phyloP scores from a whole-genome alignment of 2,888 invertebrate species.

The Linnaemya tessellans region DNA sequence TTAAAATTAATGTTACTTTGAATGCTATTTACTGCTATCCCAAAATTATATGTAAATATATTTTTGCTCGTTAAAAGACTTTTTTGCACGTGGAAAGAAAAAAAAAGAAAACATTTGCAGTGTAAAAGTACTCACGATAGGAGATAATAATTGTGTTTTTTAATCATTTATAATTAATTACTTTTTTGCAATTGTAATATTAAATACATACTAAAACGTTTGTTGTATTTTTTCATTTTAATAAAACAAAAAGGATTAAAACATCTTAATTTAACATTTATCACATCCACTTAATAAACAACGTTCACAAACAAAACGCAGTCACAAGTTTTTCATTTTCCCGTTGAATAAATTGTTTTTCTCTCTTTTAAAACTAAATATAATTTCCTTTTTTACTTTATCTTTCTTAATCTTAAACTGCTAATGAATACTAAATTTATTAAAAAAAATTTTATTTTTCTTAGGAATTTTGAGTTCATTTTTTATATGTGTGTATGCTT shows the following conservation, averaged over 20 bases:
- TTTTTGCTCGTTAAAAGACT: too few species aligned
- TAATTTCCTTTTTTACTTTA: constrained; percentile 69
- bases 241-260: constrained; percentile 57
- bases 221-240: constrained; percentile 11
- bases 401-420: constrained; percentile 60
- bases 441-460: constrained; percentile 57
- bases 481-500: constrained; percentile 47
- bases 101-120: too few species aligned
- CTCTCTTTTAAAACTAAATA: constrained; percentile 71
- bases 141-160: not conserved
- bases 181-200: constrained; percentile 36
- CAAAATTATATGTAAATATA: too few species aligned
- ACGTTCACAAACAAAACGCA: constrained; percentile 75
- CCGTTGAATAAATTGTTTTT: constrained; percentile 67
- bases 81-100: too few species aligned
- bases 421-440: constrained; percentile 38
- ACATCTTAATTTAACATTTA: constrained; percentile 78
- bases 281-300: constrained; percentile 82
- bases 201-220: constrained; percentile 41
- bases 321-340: constrained; percentile 74
- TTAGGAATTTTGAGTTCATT: constrained; percentile 80
- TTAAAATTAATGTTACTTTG: not conserved
- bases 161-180: constrained; percentile 16
- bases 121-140: too few species aligned
- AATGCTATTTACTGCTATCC: too few species aligned